Conservation (phyloP, 1,140 invertebrate species). For the Drosophila repletoides region DNA sequence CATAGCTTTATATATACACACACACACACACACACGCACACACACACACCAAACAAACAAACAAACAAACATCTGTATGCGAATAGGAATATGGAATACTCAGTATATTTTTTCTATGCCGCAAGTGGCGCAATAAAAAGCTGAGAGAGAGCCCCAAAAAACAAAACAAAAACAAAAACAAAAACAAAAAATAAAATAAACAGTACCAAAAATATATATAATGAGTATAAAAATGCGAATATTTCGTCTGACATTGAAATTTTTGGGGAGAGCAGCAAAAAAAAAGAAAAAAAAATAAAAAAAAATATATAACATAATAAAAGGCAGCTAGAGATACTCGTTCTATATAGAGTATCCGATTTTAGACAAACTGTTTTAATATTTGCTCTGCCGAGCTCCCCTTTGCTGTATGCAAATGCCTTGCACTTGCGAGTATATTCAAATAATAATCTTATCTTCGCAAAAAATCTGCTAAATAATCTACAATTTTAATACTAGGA, state of each 20-base stretch:
- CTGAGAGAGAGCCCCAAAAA: slow-evolving; percentile 16
- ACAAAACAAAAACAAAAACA: slow-evolving; percentile 14
- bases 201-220: slow-evolving; percentile 7
- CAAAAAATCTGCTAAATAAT: no score
- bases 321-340: slow-evolving; percentile 34
- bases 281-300: background rate
- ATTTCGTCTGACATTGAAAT: slow-evolving; percentile 68
- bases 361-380: slow-evolving; percentile 65
- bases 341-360: slow-evolving; percentile 28
- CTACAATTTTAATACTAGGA: no score
- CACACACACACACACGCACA: background rate
- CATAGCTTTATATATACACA: slow-evolving; percentile 56
- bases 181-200: slow-evolving; percentile 22
- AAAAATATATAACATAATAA: background rate
- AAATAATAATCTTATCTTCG: no score
- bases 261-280: slow-evolving; percentile 32
- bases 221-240: slow-evolving; percentile 35
- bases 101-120: slow-evolving; percentile 6
- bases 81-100: background rate
- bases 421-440: no score
- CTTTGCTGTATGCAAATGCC: no score
- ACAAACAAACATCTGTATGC: background rate
- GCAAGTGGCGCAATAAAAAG: slow-evolving; percentile 39
- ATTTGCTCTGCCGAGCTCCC: slow-evolving; percentile 56
- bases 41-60: background rate